Evolutionary conservation across 1,140 invertebrate species (phyloP).

Genomic region (Zeugodacus cucurbitae): DNA sequence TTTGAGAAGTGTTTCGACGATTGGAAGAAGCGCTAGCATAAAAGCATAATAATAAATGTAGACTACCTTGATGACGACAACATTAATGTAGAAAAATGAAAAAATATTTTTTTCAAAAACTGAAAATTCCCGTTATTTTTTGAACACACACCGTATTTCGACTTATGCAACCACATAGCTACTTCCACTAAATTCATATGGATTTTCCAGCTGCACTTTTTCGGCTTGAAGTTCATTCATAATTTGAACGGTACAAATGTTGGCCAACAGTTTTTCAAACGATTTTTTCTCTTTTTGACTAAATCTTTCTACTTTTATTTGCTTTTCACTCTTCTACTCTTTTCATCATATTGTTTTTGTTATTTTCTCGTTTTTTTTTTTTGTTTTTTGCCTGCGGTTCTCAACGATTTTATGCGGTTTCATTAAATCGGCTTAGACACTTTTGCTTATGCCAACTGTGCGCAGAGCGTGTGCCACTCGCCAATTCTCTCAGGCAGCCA

Average conservation of each 20-base stretch:
- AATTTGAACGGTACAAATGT: constrained; percentile 9
- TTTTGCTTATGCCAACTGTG: constrained; percentile 26
- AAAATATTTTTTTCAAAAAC: too few relatives aligned
- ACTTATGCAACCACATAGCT: too few relatives aligned
- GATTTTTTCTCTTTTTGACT: neutral
- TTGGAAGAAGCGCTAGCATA: too few relatives aligned
- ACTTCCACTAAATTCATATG: neutral
- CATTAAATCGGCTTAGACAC: constrained; percentile 39
- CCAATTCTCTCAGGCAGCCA: neutral
- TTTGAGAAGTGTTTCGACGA: too few relatives aligned
- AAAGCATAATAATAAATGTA: too few relatives aligned
- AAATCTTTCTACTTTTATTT: neutral
- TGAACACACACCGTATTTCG: too few relatives aligned
- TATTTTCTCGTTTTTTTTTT: neutral
- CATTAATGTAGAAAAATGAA: too few relatives aligned
- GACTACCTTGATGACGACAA: too few relatives aligned
- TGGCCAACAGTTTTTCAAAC: neutral
- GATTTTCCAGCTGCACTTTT: constrained; percentile 24
- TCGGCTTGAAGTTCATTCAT: constrained; percentile 32
- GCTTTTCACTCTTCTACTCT: neutral
- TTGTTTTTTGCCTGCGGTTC: neutral
- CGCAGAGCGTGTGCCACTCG: neutral
- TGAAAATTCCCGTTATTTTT: too few relatives aligned
- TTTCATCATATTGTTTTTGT: too few relatives aligned
- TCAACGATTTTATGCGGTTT: constrained; percentile 25